These are phyloP conservation scores for Orbicella faveolata DNA, from an alignment of 64 coral and sea anemone genomes.

Conservation along the genomic window DNA sequence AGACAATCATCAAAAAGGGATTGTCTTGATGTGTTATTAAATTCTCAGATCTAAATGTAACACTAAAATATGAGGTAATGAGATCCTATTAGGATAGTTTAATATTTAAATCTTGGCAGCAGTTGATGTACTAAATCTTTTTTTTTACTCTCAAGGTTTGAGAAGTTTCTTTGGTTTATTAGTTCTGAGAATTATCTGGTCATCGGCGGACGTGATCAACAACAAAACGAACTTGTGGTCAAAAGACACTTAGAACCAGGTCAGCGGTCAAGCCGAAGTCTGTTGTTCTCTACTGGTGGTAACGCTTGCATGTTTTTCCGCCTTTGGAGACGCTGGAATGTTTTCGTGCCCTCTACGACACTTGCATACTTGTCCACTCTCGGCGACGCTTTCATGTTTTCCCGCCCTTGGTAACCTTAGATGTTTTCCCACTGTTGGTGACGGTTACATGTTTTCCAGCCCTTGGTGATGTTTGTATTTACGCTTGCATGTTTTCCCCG, in stretches of 20 bases:
- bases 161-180: slow-evolving; percentile 96
- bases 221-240: slow-evolving; percentile 95
- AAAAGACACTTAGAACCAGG: slow-evolving; percentile 88
- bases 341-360: background rate
- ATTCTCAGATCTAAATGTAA: no score
- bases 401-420: background rate
- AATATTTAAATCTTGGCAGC: background rate
- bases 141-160: slow-evolving; percentile 70
- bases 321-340: background rate
- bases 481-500: background rate
- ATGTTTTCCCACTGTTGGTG: background rate
- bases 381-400: background rate
- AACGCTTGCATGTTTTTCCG: background rate
- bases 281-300: background rate
- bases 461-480: background rate
- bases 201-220: slow-evolving; percentile 95
- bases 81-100: no score
- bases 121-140: background rate
- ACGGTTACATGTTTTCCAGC: background rate
- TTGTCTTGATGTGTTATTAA: no score
- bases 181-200: slow-evolving; percentile 96
- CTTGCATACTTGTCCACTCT: background rate
- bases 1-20: no score
- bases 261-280: background rate
- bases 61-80: no score